Evolutionary conservation across 2,888 invertebrate genomes (phyloP).

Genomic region (Danaus chrysippus): DNA sequence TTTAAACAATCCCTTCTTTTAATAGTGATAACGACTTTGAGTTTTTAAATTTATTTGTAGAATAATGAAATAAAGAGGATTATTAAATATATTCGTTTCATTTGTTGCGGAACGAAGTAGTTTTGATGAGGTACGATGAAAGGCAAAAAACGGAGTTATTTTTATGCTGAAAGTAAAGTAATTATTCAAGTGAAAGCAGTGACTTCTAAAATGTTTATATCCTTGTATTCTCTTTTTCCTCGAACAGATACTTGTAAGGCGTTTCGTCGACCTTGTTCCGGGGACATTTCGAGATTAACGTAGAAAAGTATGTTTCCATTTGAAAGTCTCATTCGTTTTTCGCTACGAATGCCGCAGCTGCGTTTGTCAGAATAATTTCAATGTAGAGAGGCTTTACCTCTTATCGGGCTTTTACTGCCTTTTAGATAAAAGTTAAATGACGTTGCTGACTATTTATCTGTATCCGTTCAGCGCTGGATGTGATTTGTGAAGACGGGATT

Average conservation of each 20-base stretch:
- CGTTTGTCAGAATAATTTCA: constrained; percentile 50
- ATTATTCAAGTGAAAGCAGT: no score
- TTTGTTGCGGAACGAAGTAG: no score
- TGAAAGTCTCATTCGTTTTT: constrained; percentile 52
- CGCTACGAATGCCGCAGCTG: constrained; percentile 44
- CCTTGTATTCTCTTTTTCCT: constrained; percentile 38
- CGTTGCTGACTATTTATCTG: constrained; percentile 6
- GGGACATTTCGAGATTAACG: constrained; percentile 56
- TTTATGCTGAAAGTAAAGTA: no score
- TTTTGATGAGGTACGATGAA: no score
- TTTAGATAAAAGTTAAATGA: constrained; percentile 24
- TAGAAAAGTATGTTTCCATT: constrained; percentile 65
- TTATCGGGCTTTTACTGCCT: constrained; percentile 25
- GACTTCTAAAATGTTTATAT: constrained; percentile 20
- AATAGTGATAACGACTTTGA: no score
- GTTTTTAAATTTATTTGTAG: no score
- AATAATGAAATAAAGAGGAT: no score
- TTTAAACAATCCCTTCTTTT: no score
- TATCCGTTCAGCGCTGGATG: constrained; percentile 1
- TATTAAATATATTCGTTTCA: no score
- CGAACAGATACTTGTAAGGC: constrained; percentile 47
- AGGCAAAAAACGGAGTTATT: no score
- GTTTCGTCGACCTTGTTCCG: constrained; percentile 51
- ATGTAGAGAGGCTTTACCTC: constrained; percentile 22
- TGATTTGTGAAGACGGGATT: constrained; percentile 12